These are phyloP conservation scores for Varecia variegata DNA, from an alignment of 2,797 vertebrate genomes.

Conservation along the genomic window DNA sequence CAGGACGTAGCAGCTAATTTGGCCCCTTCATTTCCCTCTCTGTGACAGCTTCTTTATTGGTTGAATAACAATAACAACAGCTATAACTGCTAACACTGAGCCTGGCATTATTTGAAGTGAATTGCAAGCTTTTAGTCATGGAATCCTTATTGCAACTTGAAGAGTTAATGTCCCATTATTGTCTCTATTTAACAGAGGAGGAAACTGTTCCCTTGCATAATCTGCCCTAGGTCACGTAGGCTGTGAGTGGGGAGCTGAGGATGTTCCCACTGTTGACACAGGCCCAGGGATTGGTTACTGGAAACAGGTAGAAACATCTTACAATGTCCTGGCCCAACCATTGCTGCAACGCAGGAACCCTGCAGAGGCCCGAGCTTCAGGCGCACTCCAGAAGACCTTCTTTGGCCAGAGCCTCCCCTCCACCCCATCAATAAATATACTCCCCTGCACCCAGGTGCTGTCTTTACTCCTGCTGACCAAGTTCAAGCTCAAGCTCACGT, in stretches of 20 bases:
- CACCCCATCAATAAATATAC: background rate
- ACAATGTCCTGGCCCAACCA: background rate
- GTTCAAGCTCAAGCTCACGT: background rate
- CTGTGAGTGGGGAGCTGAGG: background rate
- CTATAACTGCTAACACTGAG: background rate
- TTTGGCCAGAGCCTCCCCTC: too few species aligned
- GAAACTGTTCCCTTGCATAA: background rate
- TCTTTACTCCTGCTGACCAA: background rate
- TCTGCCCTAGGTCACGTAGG: background rate
- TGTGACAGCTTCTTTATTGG: background rate
- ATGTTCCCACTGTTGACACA: background rate
- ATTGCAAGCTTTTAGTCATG: background rate
- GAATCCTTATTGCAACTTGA: background rate
- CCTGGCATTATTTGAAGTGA: rapidly evolving
- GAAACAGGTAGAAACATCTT: background rate
- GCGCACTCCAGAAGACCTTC: too few species aligned
- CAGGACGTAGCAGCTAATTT: background rate
- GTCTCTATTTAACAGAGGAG: background rate
- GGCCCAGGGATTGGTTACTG: background rate
- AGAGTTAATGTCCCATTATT: background rate
- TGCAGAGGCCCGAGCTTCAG: background rate
- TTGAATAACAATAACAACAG: background rate
- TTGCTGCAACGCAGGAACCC: background rate
- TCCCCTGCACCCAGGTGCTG: rapidly evolving
- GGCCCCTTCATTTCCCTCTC: background rate